phyloP scores from a whole-genome alignment of 2,113 vertebrate genomes.

The Sminthopsis crassicaudata region DNA sequence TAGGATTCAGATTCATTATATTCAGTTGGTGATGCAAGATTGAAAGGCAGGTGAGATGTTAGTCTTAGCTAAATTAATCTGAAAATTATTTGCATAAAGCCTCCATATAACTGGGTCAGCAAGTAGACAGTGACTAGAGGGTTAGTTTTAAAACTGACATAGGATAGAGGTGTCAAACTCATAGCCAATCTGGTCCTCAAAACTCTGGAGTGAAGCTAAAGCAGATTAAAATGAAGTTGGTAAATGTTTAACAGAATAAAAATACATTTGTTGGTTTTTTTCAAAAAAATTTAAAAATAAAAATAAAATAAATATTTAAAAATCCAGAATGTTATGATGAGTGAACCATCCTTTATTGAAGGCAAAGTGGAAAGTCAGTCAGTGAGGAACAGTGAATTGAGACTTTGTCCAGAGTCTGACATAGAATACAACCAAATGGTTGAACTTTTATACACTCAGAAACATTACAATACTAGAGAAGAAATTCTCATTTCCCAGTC shows the following conservation, averaged over 20 bases:
- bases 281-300: too few relatives aligned
- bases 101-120: not conserved
- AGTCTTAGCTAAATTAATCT: not conserved
- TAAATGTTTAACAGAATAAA: not conserved
- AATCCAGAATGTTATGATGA: not conserved
- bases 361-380: not conserved
- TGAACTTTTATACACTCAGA: too few relatives aligned
- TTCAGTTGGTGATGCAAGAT: not conserved
- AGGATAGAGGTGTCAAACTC: not conserved
- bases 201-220: not conserved
- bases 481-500: too few relatives aligned
- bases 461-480: too few relatives aligned
- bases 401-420: too few relatives aligned
- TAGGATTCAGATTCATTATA: not conserved
- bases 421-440: too few relatives aligned
- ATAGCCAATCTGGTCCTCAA: not conserved
- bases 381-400: not conserved
- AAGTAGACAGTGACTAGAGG: not conserved
- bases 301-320: not conserved
- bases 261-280: too few relatives aligned
- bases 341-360: not conserved
- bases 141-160: not conserved
- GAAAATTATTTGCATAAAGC: not conserved
- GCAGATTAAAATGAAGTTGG: not conserved
- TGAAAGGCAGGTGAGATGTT: not conserved